Evolutionary conservation across 2,888 invertebrate genomes (phyloP).

Genomic region (Dolichopus griseipennis): DNA sequence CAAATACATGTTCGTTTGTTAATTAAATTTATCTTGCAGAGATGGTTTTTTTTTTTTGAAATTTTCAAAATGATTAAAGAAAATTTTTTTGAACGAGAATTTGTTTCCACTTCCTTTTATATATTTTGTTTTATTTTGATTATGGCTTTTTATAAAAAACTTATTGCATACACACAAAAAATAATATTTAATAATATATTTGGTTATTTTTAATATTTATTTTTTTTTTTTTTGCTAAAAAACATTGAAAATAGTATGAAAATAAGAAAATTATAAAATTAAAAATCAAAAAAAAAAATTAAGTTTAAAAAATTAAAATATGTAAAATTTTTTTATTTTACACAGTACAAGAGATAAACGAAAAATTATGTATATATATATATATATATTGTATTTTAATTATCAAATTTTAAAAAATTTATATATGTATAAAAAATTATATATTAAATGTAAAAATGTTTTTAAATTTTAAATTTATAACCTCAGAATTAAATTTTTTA

Average conservation of each 20-base stretch:
- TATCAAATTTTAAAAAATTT: too few relatives aligned
- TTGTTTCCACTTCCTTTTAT: constrained; percentile 1
- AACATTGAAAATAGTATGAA: not conserved
- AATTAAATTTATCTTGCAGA: too few relatives aligned
- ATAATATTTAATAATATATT: not conserved
- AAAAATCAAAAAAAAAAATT: constrained; percentile 18
- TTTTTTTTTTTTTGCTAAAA: constrained; percentile 9
- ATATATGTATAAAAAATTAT: too few relatives aligned
- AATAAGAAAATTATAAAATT: constrained; percentile 5
- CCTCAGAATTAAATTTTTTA: too few relatives aligned
- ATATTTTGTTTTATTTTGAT: not conserved
- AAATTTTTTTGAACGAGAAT: not conserved
- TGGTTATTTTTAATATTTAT: not conserved
- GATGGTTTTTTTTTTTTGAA: too few relatives aligned
- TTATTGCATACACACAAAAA: not conserved
- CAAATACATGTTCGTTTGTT: too few relatives aligned
- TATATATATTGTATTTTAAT: too few relatives aligned
- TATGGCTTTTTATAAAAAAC: not conserved
- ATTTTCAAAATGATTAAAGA: too few relatives aligned
- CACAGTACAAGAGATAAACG: not conserved
- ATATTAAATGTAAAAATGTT: too few relatives aligned
- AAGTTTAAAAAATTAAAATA: constrained; percentile 15
- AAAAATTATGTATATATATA: too few relatives aligned
- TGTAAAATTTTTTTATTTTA: not conserved
- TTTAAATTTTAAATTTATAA: too few relatives aligned